Evolutionary conservation across 2,888 invertebrate genomes (phyloP), one percentile per base, ranked within the genome.

Genomic region (Ichneumoninae sp.): DNA sequence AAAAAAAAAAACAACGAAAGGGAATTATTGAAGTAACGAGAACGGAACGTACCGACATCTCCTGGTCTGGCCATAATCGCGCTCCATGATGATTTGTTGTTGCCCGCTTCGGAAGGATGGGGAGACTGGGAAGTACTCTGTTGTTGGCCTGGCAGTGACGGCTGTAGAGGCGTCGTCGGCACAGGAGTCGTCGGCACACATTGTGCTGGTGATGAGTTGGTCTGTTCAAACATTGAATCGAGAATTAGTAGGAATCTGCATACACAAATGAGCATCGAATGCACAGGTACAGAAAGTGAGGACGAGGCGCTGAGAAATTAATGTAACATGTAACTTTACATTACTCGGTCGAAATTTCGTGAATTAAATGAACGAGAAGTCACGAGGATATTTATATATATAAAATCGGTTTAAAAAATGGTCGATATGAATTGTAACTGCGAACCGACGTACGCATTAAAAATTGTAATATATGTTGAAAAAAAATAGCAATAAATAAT

Each of bases 51-150:
- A 92, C 91, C 91, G 90, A 90, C 92, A 86, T 94, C 94, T 91
- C 93, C 94, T 88, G 93, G 92, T 92, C 92, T 91, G 91, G 92
- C 93, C 93, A 93, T 94, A 87, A 94, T 93, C 85, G 94, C 93
- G 85, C 94, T 94, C 94, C 94, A 94, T 93, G 93, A 92, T 88
- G 93, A 93, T 88, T 93, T 93, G 86, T 85, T 85, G 93, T 89
- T 92, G 88, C 91, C 92, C 87, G 88, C 83, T 86, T 93, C 93
- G 85, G 92, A 88, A 87, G 91, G 87, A 89, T 93, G 93, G 84
- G 91, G 87, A 84, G 92, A 79, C 83, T 92, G 92, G 83, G 92
- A 85, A 86, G 87, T 89, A 89, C 89, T 92, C 88, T 91, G 91
- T 80, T 89, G 89, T 88, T 92, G 93, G 70, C 92, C 92, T 91